Percentiles rank a stretch among this genome's conserved stretches.
phyloP scores from a whole-genome alignment of 2,113 vertebrate genomes.

The Tapirus terrestris region DNA sequence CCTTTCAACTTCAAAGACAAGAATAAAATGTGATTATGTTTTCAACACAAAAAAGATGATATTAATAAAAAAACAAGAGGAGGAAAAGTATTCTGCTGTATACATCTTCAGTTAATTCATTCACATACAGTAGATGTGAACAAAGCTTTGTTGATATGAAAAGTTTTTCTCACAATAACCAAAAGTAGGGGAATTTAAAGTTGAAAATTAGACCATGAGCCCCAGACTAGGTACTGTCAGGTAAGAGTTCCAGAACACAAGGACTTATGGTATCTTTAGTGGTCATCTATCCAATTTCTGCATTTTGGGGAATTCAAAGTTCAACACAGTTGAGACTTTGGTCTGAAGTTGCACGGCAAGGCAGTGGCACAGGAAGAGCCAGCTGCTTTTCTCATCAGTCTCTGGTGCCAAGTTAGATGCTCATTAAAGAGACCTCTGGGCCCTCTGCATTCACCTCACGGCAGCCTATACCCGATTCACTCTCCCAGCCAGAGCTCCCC shows the following conservation, averaged over 20 bases:
- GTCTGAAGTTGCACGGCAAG: no score
- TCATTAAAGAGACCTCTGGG: neutral
- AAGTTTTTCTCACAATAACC: neutral
- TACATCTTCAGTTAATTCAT: neutral
- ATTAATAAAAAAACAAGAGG: neutral
- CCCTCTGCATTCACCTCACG: no score
- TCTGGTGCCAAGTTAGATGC: neutral
- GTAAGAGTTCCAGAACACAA: neutral
- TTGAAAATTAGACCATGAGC: neutral
- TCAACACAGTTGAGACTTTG: accelerated
- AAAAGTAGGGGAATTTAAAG: neutral
- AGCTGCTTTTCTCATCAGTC: no score
- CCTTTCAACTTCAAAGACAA: neutral
- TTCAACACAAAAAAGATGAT: neutral
- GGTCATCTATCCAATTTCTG: neutral
- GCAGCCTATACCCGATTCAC: accelerated
- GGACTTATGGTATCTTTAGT: accelerated
- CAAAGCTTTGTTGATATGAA: neutral
- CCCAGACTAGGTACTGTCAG: neutral
- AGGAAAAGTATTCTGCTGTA: no score
- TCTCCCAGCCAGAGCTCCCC: neutral
- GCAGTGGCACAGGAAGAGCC: accelerated
- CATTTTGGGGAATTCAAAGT: neutral
- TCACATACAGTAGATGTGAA: neutral
- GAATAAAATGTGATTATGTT: neutral